These are phyloP conservation scores for Myxocyprinus asiaticus DNA, from an alignment of 2,113 vertebrate species.

Conservation along the genomic window DNA sequence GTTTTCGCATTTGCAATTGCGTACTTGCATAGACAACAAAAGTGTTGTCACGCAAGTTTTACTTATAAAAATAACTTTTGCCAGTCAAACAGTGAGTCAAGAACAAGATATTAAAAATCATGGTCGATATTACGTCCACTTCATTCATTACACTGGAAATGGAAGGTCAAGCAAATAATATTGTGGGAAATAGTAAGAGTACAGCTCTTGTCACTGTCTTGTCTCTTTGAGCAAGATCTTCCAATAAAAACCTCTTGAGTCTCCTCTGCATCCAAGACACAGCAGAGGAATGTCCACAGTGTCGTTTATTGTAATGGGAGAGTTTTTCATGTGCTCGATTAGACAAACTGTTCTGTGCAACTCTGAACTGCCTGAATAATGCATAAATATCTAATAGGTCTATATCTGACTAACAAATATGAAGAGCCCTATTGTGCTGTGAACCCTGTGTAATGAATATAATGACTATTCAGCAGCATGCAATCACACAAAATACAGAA, in stretches of 20 bases:
- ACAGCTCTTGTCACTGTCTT: neutral
- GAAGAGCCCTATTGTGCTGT: neutral
- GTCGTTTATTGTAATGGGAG: too few species aligned
- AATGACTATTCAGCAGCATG: constrained; percentile 1
- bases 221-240: neutral
- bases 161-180: too few species aligned
- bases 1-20: too few species aligned
- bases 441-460: constrained; percentile 8
- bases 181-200: too few species aligned
- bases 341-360: neutral
- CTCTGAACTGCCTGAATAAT: neutral
- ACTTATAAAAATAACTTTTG: too few species aligned
- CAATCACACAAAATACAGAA: neutral
- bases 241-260: neutral
- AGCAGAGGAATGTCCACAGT: neutral
- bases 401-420: neutral
- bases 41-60: too few species aligned
- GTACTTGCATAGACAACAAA: too few species aligned
- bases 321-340: neutral
- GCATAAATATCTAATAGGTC: constrained; percentile 4
- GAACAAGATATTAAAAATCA: too few species aligned
- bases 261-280: neutral
- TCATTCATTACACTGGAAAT: too few species aligned
- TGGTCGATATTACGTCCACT: too few species aligned
- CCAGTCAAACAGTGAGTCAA: too few species aligned